Evolutionary conservation across 2,888 invertebrate genomes (phyloP), one percentile per base, ranked within the genome.

Genomic region (Athetis lepigone): DNA sequence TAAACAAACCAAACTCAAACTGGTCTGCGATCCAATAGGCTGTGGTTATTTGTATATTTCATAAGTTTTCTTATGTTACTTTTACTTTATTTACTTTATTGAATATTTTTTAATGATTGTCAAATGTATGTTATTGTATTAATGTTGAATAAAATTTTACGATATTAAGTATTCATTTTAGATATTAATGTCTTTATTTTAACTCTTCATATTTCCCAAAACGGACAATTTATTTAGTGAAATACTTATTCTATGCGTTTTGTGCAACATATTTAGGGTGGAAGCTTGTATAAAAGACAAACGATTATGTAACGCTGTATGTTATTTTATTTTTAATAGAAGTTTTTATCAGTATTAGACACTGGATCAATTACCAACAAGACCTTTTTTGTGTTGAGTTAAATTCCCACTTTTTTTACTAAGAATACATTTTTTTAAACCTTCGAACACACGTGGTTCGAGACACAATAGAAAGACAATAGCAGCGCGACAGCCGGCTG

Each of bases 21-120:
- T 90, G 88, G 88, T 93, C 93, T 94, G 94, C 94, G 92, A 94
- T 94, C 88, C 89, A 91, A 92, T 92, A 92, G 94, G 94, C 94
- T 94, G 94, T 94, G 94, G 88, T 92, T 89, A 86, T 88, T 85
- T 88, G 86, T 91, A 83, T 91, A 88, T 86, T 84, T 89, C 76
- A 85, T 81, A 79, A 79, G 81, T 75, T 79, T 79, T 82, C 71
- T 70, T 73, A 70, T 77, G 63, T 87, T 85, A 84, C 79, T 86
- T 87, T 88, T 80, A 84, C 84, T 88, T 88, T 80, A 84, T 84
- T 88, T 88, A 84, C 81, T 81, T 78, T 78, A 70, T 82, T 86
- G 81, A 70, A 64, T 78, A 70, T 73, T 72, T 76, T 84, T 81
- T 81, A 82, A 81, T 72, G 69, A 82, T 84, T 86, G 85, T 88